Evolutionary conservation across 1,140 invertebrate species (phyloP).

Genomic region (Caenorhabditis tropicalis): DNA sequence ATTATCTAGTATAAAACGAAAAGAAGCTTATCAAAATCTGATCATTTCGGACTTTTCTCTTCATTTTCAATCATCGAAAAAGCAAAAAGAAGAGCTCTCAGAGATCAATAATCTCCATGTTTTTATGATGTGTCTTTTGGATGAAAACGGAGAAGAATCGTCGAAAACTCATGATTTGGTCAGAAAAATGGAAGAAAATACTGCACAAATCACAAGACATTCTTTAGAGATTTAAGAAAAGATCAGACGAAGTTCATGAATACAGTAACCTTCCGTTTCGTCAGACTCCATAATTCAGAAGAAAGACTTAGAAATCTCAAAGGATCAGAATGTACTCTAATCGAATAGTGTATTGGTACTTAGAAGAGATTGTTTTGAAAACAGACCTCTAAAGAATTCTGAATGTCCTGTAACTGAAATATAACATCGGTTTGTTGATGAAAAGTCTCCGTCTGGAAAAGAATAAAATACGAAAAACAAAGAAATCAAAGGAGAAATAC

Average conservation of each 20-base stretch:
- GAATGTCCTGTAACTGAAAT: slow-evolving; percentile 16
- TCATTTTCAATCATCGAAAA: neutral
- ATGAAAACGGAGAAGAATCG: too few relatives aligned
- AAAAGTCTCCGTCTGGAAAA: neutral
- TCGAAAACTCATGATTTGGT: too few relatives aligned
- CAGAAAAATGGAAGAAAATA: too few relatives aligned
- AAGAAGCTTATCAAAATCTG: too few relatives aligned
- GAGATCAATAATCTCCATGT: neutral
- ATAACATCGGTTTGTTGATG: neutral
- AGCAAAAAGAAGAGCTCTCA: neutral
- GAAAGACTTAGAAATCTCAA: neutral
- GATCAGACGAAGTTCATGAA: too few relatives aligned
- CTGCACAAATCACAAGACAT: too few relatives aligned
- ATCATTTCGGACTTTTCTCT: neutral
- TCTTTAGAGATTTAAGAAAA: neutral
- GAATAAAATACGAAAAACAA: neutral
- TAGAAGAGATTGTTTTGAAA: too few relatives aligned
- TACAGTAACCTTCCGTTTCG: too few relatives aligned
- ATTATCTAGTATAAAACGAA: too few relatives aligned
- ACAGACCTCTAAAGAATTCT: slow-evolving; percentile 22
- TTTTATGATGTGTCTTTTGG: neutral
- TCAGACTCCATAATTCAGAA: neutral
- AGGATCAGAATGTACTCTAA: too few relatives aligned
- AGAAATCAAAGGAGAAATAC: neutral
- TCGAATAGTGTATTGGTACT: too few relatives aligned